Base-by-base conservation (phyloP, 2,888 invertebrate species). In the Linnaemya tessellans region DNA sequence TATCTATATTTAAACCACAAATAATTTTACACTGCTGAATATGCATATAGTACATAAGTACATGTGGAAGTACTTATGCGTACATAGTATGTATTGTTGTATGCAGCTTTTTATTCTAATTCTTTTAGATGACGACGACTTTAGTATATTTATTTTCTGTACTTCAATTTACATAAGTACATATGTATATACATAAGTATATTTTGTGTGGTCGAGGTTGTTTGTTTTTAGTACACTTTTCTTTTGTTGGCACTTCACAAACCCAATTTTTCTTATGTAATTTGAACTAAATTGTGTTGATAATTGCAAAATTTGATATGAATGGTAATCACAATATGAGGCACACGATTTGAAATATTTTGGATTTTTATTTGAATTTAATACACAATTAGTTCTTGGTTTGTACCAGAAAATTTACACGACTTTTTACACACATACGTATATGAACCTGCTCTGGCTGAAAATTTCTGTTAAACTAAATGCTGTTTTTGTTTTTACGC, bases 381-480 rank as follows among this genome's bases (percentile, higher is more conserved):
- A n/a, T 60, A 30, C 20, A 60, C 25, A 51, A 54, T 38, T 74
- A n/a, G 13, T 54, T 62, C 2, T 70, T 65, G 38, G 35, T 80
- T 71, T 22, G 15, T 30, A 5, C n/a, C 20, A 56, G 25, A 22
- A 56, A 43, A n/a, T 25, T 43, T 18, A 75, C 56, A 35, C 54
- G 49, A 60, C 62, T 22, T 41, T n/a, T 22, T 35, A 11, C n/a
- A 77, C 49, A 46, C 9, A 22, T 54, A 15, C 35, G 0, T 0
- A 64, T 30, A 46, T 2, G 54, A 56, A 73, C 62, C 60, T 64
- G 54, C 51, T 46, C 64, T 56, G 30, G 46, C 54, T 75, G 51
- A 85, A 64, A 82, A 65, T 65, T 79, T 70, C 60, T 30, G 38
- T 79, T 54, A 25, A 74, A 85, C 84, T 85, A 70, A 81, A 22